Evolutionary conservation across 2,797 vertebrate genomes (phyloP).

Genomic region (Emys orbicularis): DNA sequence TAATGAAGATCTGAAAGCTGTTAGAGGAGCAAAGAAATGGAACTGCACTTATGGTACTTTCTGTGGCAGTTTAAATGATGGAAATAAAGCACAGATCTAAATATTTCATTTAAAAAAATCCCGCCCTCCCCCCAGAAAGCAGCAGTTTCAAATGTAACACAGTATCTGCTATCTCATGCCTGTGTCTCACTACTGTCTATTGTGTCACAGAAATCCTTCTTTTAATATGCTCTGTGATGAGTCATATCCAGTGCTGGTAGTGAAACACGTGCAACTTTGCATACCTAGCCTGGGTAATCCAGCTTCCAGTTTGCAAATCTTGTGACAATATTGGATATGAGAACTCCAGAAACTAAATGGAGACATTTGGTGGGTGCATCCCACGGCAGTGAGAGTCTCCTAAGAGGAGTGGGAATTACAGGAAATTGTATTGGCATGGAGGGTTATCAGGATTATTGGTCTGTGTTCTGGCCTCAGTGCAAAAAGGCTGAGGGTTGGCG

Average conservation of each 20-base stretch:
- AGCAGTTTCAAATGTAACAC: not conserved
- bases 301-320: not conserved
- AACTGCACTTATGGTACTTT: not conserved
- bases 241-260: not conserved
- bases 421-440: not conserved
- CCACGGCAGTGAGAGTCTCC: not conserved
- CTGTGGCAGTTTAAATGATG: not conserved
- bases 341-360: not conserved
- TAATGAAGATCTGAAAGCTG: not conserved
- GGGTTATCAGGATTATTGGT: not conserved
- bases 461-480: not conserved
- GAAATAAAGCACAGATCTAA: not conserved
- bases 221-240: not conserved
- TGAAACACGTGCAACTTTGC: not conserved
- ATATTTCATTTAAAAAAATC: conserved; percentile 12
- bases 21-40: not conserved
- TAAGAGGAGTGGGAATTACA: not conserved
- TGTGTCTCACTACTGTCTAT: not conserved
- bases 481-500: not conserved
- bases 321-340: not conserved
- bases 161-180: not conserved
- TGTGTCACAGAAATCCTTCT: not conserved
- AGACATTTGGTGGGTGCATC: not conserved
- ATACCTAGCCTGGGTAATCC: not conserved
- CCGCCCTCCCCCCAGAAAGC: not conserved